phyloP scores from a whole-genome alignment of 2,113 vertebrate genomes.

The Antidorcas marsupialis region DNA sequence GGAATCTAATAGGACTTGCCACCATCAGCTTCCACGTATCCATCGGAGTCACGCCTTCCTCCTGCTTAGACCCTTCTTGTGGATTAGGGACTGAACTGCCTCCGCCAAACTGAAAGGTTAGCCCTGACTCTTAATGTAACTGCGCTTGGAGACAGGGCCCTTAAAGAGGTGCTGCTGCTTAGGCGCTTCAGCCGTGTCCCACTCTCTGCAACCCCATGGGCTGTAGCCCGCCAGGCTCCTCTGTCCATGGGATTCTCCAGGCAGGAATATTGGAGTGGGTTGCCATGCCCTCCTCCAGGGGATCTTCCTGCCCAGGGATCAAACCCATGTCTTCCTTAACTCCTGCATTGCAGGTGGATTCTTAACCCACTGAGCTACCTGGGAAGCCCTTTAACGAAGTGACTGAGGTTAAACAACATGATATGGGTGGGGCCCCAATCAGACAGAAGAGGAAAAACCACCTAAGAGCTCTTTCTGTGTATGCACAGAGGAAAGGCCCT shows the following conservation, averaged over 20 bases:
- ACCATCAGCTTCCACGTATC: fast-evolving
- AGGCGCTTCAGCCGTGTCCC: fast-evolving
- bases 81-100: not conserved
- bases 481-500: not conserved
- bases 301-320: not conserved
- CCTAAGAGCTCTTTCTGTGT: too few relatives aligned
- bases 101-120: not conserved
- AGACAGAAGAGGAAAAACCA: not conserved
- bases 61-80: not conserved
- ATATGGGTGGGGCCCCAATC: not conserved
- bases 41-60: not conserved
- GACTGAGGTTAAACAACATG: not conserved
- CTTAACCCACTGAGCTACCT: not conserved
- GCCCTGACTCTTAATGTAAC: not conserved
- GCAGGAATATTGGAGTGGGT: not conserved
- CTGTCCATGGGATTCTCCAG: not conserved
- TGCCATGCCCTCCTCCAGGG: not conserved
- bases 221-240: not conserved
- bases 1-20: not conserved
- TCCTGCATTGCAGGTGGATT: not conserved
- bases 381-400: not conserved
- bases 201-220: not conserved
- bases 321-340: not conserved
- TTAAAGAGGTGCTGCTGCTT: not conserved
- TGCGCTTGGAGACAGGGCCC: not conserved